Evolutionary conservation across 2,888 invertebrate species (phyloP), one percentile per base, ranked within the genome.

Genomic region (Pseudococcus longispinus): DNA sequence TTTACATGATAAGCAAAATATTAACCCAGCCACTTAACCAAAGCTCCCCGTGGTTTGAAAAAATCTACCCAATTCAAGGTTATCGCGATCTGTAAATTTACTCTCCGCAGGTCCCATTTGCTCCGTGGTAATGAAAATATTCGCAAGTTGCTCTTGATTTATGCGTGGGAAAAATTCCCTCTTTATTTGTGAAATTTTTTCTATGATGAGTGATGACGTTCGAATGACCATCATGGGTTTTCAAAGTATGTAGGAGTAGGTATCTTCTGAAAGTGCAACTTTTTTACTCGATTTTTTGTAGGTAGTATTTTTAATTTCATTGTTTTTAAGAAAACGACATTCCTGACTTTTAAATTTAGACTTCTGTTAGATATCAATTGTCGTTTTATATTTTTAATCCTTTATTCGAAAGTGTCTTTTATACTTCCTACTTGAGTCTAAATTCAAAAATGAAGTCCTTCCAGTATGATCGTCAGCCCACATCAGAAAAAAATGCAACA

Each of bases 1-100:
- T 80, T 80, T 37, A 42, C 37, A 29, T 80, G 77, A 80, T 80
- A 42, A 80, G 15, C 29, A 80, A 80, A 80, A 80, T 80, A 80
- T 42, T 42, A 80, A 42, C 20, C 77, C 29, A 42, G 77, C 77
- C 42, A 42, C 23, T 80, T 42, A 42, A 80, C 77, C 29, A 29
- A 70, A 70, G 77, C 77, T 80, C 77, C 42, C 70, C 77, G 42
- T 37, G 13, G 15, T 20, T 42, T 18, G 26, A 80, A 80, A 80
- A 80, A 42, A 80, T 80, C 29, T 80, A 37, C 77, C 74, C 15
- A 42, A 5, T 80, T 80, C 77, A 80, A 80, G 77, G 77, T 42
- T 42, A 80, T 42, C 20, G 42, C 42, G 20, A 42, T 23, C 37
- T 80, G 60, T 60, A 23, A 60, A 60, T 60, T 60, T 60, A 23